Conservation (phyloP, 1,140 invertebrate species). For the Scaptomyza graminum region DNA sequence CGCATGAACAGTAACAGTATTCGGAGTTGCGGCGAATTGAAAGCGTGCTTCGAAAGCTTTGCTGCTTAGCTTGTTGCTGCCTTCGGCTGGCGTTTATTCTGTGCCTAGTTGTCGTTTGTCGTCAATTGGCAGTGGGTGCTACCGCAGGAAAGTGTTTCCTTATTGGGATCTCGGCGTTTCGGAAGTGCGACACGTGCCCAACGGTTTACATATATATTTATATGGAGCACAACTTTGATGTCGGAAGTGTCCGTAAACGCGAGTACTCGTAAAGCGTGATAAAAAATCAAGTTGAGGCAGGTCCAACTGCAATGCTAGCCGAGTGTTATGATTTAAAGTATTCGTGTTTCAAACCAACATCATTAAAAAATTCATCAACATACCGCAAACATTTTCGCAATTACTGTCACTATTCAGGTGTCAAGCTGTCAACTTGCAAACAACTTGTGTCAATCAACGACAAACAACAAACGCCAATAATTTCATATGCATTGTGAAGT, state of each 20-base stretch:
- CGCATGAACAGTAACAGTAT: conserved; percentile 2
- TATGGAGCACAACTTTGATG: background rate
- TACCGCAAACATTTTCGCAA: conserved; percentile 7
- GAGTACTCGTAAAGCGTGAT: conserved; percentile 7
- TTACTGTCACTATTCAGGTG: too few species aligned
- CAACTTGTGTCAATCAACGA: conserved; percentile 50
- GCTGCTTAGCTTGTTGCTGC: conserved; percentile 33
- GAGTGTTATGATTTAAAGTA: conserved; percentile 4
- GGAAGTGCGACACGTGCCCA: conserved; percentile 62
- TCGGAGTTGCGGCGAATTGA: conserved; percentile 68
- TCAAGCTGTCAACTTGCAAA: conserved; percentile 23
- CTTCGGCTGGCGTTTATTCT: conserved; percentile 18
- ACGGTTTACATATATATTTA: background rate
- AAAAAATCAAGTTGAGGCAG: conserved; percentile 28
- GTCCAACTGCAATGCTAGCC: background rate
- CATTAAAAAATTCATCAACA: conserved; percentile 76
- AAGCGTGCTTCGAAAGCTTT: conserved; percentile 3
- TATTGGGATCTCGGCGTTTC: conserved; percentile 60
- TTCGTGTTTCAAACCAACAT: conserved; percentile 46
- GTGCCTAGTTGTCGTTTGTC: background rate
- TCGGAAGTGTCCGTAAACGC: conserved; percentile 21
- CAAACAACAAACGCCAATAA: conserved; percentile 5
- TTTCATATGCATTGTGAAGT: conserved; percentile 38
- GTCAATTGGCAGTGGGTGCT: conserved; percentile 50
- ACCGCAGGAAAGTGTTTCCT: conserved; percentile 32